Base-by-base conservation (phyloP, 2,113 vertebrate species). In the Stictonetta naevosa region DNA sequence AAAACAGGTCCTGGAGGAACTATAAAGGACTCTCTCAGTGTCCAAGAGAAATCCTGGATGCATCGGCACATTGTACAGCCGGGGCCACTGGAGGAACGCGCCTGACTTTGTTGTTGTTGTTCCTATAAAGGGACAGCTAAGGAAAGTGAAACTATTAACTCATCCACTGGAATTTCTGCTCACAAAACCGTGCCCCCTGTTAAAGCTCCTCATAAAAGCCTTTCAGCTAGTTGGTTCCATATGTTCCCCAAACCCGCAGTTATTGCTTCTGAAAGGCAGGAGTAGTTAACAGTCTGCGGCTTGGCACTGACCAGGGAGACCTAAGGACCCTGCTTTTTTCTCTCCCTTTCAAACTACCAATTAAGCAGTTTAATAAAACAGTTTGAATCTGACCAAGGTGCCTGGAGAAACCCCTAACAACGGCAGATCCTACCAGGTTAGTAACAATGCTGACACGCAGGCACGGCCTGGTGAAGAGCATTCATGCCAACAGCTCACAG, bases 211-310 rank as follows among this genome's bases (percentile, higher is more conserved):
- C 95, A 97, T 96, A 97, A 97, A 97, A 97, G 95, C 77, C 96
- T 96, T 96, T 96, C 13, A 7, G 77, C 93, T 97, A 97, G 97
- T 97, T 97, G 93, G 92, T 97, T 97, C 97, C 97, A 97, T 96
- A 97, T 97, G 97, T 96, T 97, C 91, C 90, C 94, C 96, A 96
- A 97, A 89, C 93, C 96, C 85, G 0, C 96, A 91, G 92, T 96
- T 97, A 96, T 96, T 97, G 96, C 97, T 97, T 97, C 96, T 97
- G 97, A 97, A 97, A 97, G 94, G 91, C 95, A 94, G 87, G 87
- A 96, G 97, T 92, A 97, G 97, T 97, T 97, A 97, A 97, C 94
- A 96, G 95, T 95, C 94, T 97, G 96, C 5, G 96, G 97, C 95
- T 97, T 97, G 96, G 96, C 96, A 94, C 93, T 96, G 96, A 95